Evolutionary conservation across 1,140 invertebrate species (phyloP).

Genomic region (Nautilus pompilius): DNA sequence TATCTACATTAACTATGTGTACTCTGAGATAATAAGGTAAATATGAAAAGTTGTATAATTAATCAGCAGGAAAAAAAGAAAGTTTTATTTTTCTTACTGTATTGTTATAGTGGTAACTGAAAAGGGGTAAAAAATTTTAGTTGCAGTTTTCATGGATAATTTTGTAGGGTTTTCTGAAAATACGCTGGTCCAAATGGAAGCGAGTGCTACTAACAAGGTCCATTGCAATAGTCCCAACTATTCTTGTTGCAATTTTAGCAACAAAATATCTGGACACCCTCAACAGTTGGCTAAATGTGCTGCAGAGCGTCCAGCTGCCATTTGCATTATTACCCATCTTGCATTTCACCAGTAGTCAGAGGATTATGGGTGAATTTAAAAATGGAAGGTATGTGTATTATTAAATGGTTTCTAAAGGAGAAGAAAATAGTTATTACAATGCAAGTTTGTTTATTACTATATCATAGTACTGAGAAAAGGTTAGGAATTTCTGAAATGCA

Average conservation of each 20-base stretch:
- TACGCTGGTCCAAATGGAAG: slow-evolving; percentile 85
- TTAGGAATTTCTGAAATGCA: background rate
- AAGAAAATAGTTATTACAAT: too few species aligned
- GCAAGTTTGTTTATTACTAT: background rate
- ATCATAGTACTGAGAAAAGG: background rate
- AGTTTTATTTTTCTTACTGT: too few species aligned
- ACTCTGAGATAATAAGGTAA: too few species aligned
- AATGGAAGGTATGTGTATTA: slow-evolving; percentile 36
- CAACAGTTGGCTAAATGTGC: slow-evolving; percentile 84
- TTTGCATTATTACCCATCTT: slow-evolving; percentile 77
- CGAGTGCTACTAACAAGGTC: slow-evolving; percentile 79
- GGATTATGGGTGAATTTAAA: slow-evolving; percentile 68
- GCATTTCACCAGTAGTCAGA: slow-evolving; percentile 77
- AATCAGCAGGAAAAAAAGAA: too few species aligned
- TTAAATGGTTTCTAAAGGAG: too few species aligned
- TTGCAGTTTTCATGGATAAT: background rate
- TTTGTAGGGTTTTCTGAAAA: slow-evolving; percentile 76
- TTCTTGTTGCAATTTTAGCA: slow-evolving; percentile 71
- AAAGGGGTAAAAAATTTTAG: background rate
- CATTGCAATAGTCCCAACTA: slow-evolving; percentile 85
- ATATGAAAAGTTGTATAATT: too few species aligned
- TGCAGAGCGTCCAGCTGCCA: slow-evolving; percentile 75
- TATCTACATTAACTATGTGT: too few species aligned
- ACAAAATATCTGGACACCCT: slow-evolving; percentile 74
- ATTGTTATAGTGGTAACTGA: too few species aligned